phyloP scores from a whole-genome alignment of 2,113 vertebrate species.

The Geococcyx californianus region DNA sequence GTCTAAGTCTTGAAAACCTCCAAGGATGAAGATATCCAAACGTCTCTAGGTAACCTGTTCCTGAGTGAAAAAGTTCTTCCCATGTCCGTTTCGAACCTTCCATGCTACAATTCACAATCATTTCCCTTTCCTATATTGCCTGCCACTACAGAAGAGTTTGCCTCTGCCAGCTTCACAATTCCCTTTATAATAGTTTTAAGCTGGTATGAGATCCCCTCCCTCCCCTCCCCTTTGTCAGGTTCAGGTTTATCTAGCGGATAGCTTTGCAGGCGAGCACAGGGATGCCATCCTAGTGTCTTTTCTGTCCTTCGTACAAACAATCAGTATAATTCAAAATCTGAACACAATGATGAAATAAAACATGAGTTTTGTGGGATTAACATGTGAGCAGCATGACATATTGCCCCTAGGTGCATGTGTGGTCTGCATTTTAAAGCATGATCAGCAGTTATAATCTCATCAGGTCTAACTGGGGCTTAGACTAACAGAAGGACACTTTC shows the following conservation, averaged over 20 bases:
- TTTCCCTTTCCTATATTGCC: not conserved
- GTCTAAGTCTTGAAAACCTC: not conserved
- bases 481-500: not conserved
- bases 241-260: not conserved
- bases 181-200: not conserved
- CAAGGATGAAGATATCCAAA: not conserved
- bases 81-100: not conserved
- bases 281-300: not conserved
- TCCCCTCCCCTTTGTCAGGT: not conserved
- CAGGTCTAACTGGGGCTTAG: not conserved
- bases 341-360: not conserved
- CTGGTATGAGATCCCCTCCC: not conserved
- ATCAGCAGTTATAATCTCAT: not conserved
- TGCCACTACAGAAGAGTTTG: not conserved
- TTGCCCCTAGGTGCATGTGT: not conserved
- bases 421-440: not conserved
- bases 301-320: not conserved
- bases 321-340: not conserved
- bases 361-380: not conserved
- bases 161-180: not conserved
- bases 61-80: not conserved
- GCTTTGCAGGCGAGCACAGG: not conserved
- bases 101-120: not conserved
- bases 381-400: not conserved
- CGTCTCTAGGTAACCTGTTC: not conserved